Conservation (phyloP, 2,797 vertebrate species). For the Sebastes vulpes region DNA sequence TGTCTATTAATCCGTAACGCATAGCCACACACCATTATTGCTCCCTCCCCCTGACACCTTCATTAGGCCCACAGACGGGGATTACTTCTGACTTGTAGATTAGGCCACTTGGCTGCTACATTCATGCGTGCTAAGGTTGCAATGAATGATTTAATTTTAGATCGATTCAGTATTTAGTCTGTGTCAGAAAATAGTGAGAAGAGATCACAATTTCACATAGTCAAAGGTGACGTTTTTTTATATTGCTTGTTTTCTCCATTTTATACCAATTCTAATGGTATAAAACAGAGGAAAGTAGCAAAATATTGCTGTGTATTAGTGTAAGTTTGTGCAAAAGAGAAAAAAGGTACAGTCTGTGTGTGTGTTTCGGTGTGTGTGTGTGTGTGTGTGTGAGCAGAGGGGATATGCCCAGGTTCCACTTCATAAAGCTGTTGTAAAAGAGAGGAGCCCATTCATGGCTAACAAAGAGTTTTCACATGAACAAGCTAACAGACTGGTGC, state of each 20-base stretch:
- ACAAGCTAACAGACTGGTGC: slow-evolving; percentile 55
- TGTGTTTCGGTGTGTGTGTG: not conserved
- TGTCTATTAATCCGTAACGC: slow-evolving; percentile 72
- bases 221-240: not conserved
- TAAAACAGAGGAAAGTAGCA: not conserved
- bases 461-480: slow-evolving; percentile 78
- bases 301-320: not conserved
- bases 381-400: not conserved
- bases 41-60: slow-evolving; percentile 75
- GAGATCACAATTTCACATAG: not conserved
- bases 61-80: slow-evolving; percentile 61
- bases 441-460: slow-evolving; percentile 56
- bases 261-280: not conserved
- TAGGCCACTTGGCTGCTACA: slow-evolving; percentile 15
- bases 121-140: not conserved
- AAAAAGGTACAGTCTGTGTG: not conserved
- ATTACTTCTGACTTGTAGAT: slow-evolving; percentile 56
- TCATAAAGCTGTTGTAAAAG: slow-evolving; percentile 70
- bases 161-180: not conserved
- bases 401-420: slow-evolving; percentile 58
- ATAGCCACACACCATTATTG: slow-evolving; percentile 68
- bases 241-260: not conserved
- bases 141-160: not conserved
- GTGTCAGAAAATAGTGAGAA: not conserved
- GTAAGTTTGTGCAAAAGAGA: not conserved